Evolutionary conservation across 2,113 vertebrate genomes (phyloP), one percentile per base, ranked within the genome.

Genomic region (Marmota flaviventris): DNA sequence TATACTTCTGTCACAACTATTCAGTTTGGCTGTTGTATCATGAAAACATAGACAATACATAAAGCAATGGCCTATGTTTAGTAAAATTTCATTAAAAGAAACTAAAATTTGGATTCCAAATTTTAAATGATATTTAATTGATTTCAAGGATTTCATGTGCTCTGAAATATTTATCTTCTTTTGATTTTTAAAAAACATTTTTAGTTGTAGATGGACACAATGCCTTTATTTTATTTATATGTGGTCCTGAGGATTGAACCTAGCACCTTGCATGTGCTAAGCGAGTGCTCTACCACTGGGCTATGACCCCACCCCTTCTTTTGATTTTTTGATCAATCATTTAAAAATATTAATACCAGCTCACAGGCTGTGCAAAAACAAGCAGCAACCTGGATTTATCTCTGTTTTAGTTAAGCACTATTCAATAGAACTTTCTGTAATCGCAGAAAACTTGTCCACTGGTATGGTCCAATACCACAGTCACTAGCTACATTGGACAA

Each of bases 271-370:
- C 14, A 16, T 16, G 13, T 53, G 14, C 14, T 53, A 53, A 14
- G 13, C 1, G 4, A 16, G 51, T 14, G 4, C 51, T 53, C 14
- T 53, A 53, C 51, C 51, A 53, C 51, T 17, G 51, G 0, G 51
- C 51, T 53, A 53, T 16, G 14, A 53, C 51, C 51, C 51, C 14
- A 53, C 13, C 3, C 16, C 51, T 53, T 53, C 51, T 53, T 53
- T 53, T 53, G 14, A 53, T 53, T 53, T 53, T 53, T 53, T 51
- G 13, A 83, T 85, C 27, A n/a, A 37, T 75, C 11, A 89, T 78
- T 89, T 91, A 25, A 93, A 96, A 95, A 61, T 67, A 7, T 92
- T 65, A 79, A 58, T 82, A 12, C 45, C 58, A 81, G 27, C 2
- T 65, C 24, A 39, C 0, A 14, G 24, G 5, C 32, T 77, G 18